Evolutionary conservation across 2,113 vertebrate genomes (phyloP).

Genomic region (Odobenus rosmarus): DNA sequence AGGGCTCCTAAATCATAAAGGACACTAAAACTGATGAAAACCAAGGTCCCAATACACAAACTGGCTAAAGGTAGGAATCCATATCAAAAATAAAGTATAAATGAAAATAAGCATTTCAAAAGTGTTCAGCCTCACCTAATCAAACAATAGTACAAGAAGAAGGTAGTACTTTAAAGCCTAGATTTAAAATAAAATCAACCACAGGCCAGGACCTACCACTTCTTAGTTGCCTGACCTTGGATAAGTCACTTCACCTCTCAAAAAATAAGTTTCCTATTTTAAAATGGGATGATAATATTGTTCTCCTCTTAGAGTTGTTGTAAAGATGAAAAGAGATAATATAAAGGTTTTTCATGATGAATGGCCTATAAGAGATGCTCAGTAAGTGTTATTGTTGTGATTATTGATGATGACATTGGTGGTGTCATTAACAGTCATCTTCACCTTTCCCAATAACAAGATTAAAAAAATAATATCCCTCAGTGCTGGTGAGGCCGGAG

Average conservation of each 20-base stretch:
- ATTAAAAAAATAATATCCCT: not conserved
- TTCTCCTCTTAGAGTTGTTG: not conserved
- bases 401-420: not conserved
- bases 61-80: not conserved
- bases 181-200: not conserved
- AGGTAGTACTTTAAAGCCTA: not conserved
- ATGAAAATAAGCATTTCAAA: slow-evolving; percentile 16
- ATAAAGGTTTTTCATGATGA: not conserved
- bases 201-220: not conserved
- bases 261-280: slow-evolving; percentile 5
- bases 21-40: not conserved
- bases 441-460: not conserved
- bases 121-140: not conserved
- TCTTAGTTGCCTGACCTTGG: not conserved
- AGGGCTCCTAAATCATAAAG: not conserved
- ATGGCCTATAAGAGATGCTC: not conserved
- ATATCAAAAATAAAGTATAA: not conserved
- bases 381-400: not conserved
- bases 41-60: not conserved
- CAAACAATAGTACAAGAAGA: not conserved
- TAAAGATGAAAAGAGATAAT: not conserved
- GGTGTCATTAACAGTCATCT: not conserved
- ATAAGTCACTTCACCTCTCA: not conserved
- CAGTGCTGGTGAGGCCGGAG: not conserved
- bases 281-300: not conserved